Conservation (phyloP, 2,797 vertebrate genomes). For the Lacerta viridis region DNA sequence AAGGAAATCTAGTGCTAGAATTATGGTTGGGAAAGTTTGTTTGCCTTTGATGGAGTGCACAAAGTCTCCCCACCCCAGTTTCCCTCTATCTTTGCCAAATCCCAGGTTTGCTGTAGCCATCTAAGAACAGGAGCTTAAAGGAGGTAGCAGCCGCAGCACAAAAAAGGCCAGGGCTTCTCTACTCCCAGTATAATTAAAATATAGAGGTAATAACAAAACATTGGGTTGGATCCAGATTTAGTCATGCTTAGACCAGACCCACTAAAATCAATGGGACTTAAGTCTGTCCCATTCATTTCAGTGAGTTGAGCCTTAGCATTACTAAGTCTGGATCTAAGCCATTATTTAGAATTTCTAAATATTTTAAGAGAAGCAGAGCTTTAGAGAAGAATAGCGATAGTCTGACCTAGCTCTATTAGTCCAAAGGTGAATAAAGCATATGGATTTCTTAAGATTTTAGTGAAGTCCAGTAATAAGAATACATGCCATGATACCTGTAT, state of each 20-base stretch:
- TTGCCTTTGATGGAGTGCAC: background rate
- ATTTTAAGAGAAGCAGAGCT: conserved; percentile 23
- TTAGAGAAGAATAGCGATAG: background rate
- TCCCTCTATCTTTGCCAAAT: background rate
- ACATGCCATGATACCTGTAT: background rate
- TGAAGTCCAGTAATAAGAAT: background rate
- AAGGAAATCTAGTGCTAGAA: background rate
- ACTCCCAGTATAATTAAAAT: background rate
- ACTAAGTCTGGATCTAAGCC: background rate
- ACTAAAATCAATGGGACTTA: too few species aligned
- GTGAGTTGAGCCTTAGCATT: background rate
- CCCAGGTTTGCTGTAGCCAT: background rate
- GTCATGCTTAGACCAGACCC: too few species aligned
- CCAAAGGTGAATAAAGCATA: background rate
- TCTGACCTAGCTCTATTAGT: background rate
- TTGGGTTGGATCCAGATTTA: too few species aligned
- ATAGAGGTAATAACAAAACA: background rate
- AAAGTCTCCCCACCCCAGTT: background rate
- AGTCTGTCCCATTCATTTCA: background rate
- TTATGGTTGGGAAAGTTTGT: background rate
- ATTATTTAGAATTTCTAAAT: conserved; percentile 22
- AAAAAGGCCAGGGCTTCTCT: background rate
- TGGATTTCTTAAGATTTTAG: background rate
- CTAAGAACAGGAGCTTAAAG: background rate
- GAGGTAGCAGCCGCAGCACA: background rate